phyloP scores from a whole-genome alignment of 2,797 vertebrate species.

The Gastrophryne carolinensis region DNA sequence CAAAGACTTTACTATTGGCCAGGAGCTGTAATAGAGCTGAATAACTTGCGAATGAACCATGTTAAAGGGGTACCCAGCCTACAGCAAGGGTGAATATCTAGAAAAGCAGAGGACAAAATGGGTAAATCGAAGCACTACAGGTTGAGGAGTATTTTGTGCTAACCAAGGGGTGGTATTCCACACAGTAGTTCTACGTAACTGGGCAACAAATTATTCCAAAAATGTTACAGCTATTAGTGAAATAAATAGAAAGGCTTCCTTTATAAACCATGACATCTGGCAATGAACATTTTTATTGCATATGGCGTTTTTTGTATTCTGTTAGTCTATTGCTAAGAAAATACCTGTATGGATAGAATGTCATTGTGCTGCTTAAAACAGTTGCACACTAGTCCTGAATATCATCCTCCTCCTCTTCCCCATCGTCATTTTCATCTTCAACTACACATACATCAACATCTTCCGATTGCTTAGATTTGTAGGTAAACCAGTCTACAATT shows the following conservation, averaged over 20 bases:
- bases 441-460: slow-evolving; percentile 71
- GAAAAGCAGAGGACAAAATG: neutral
- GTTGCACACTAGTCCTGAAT: slow-evolving; percentile 55
- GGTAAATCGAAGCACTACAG: neutral
- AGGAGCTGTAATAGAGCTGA: too few relatives aligned
- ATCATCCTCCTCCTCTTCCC: slow-evolving; percentile 51
- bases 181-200: neutral
- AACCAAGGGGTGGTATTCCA: neutral
- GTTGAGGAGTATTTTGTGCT: neutral
- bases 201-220: neutral
- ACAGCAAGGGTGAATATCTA: neutral
- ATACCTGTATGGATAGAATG: neutral
- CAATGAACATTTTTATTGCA: neutral
- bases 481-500: slow-evolving; percentile 82
- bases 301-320: slow-evolving; percentile 8
- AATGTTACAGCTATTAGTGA: neutral
- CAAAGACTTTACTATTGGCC: too few relatives aligned
- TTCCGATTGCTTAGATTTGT: slow-evolving; percentile 67
- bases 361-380: neutral
- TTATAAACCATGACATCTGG: neutral
- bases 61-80: neutral
- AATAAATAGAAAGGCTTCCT: slow-evolving; percentile 6
- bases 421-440: slow-evolving; percentile 67
- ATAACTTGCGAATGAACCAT: too few relatives aligned
- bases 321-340: slow-evolving; percentile 15